Conservation (phyloP, 2,888 invertebrate species). For the Corbicula japonica region DNA sequence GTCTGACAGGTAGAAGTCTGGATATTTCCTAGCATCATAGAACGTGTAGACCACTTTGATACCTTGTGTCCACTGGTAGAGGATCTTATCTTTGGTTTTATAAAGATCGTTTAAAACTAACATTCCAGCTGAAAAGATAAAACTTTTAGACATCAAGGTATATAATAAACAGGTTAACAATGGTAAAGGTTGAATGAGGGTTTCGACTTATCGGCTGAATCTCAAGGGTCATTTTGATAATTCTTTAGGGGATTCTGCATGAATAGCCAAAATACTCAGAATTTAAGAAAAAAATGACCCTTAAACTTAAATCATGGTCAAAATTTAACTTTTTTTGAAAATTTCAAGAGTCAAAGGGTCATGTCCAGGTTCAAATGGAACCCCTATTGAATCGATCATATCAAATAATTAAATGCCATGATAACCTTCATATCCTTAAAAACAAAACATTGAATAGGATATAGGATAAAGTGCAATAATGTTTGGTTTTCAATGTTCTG, state of each 20-base stretch:
- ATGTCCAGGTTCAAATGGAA: no score
- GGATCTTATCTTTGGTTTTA: slow-evolving; percentile 46
- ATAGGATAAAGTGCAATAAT: no score
- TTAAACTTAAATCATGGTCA: not conserved
- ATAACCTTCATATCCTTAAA: no score
- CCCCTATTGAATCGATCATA: no score
- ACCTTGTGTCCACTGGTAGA: slow-evolving; percentile 56
- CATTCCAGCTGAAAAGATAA: slow-evolving; percentile 50
- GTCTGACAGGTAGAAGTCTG: slow-evolving; percentile 44
- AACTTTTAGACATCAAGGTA: not conserved
- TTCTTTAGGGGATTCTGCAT: not conserved
- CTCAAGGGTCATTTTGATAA: not conserved
- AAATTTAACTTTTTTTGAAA: no score
- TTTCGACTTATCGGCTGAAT: not conserved
- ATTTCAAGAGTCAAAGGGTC: no score
- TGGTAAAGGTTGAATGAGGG: not conserved
- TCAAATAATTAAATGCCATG: no score
- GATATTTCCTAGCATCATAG: slow-evolving; percentile 54
- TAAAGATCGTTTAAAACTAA: slow-evolving; percentile 58
- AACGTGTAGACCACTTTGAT: slow-evolving; percentile 48
- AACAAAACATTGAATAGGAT: no score
- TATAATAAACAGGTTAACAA: not conserved
- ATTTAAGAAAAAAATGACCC: not conserved
- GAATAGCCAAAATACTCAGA: not conserved
- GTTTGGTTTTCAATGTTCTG: no score